A percentile compares a stretch with the other conserved stretches of the same genome.
phyloP scores from a whole-genome alignment of 2,113 vertebrate species.

The Caretta caretta region DNA sequence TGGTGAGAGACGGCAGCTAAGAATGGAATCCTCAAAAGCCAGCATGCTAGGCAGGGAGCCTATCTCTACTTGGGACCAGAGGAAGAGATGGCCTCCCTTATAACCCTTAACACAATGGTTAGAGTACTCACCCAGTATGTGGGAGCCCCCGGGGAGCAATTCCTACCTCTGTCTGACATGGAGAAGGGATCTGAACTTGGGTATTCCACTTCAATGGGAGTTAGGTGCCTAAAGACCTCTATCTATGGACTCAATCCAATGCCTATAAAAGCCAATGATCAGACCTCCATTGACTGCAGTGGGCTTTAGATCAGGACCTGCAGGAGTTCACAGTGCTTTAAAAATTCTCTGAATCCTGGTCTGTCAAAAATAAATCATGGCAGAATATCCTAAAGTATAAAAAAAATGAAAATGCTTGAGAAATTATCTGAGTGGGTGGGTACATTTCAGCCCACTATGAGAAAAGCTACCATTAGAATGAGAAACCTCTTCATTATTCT shows the following conservation, averaged over 20 bases:
- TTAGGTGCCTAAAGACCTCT: background rate
- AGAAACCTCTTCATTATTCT: background rate
- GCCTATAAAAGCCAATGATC: background rate
- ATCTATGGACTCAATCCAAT: background rate
- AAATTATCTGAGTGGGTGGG: background rate
- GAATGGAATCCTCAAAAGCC: background rate
- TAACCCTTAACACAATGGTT: background rate
- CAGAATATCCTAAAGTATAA: background rate
- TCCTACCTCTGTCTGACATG: background rate
- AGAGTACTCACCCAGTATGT: background rate
- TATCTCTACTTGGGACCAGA: background rate
- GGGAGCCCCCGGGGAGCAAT: background rate
- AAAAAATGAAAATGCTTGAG: background rate
- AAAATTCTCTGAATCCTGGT: background rate
- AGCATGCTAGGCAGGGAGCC: background rate
- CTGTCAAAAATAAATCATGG: background rate
- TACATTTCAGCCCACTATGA: background rate
- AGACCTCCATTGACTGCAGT: background rate
- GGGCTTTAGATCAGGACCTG: background rate
- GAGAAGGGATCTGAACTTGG: background rate
- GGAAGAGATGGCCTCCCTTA: background rate
- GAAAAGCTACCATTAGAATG: background rate
- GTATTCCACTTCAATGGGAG: background rate
- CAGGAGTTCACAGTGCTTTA: background rate
- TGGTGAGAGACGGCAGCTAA: background rate